phyloP scores from a whole-genome alignment of 2,888 invertebrate species.

The Ectobius pallidus region DNA sequence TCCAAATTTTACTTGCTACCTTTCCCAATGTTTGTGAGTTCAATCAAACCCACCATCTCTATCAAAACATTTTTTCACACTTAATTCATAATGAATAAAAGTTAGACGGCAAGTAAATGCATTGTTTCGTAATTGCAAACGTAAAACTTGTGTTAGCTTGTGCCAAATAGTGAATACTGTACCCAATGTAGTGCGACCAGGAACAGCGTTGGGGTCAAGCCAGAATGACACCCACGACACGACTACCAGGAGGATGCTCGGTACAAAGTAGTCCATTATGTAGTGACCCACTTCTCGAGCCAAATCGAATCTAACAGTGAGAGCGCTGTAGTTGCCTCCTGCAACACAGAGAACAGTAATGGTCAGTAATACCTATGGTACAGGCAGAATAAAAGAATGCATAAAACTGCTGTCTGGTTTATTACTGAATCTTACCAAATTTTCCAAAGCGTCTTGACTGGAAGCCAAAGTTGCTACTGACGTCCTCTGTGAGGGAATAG shows the following conservation, averaged over 20 bases:
- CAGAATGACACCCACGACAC: constrained; percentile 91
- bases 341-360: constrained; percentile 42
- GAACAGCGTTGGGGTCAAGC: constrained; percentile 85
- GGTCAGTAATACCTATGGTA: too few species aligned
- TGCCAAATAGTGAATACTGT: too few species aligned
- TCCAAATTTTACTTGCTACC: too few species aligned
- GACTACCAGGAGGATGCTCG: constrained; percentile 83
- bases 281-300: constrained; percentile 85
- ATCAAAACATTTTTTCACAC: too few species aligned
- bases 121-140: too few species aligned
- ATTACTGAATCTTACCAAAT: constrained; percentile 63
- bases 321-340: constrained; percentile 84
- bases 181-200: constrained; percentile 82
- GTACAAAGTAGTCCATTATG: constrained; percentile 86
- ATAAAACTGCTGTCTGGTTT: background rate
- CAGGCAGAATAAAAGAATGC: background rate
- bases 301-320: constrained; percentile 78
- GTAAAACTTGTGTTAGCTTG: too few species aligned
- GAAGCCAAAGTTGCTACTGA: constrained; percentile 33
- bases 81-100: too few species aligned
- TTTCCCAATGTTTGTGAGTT: too few species aligned
- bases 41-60: too few species aligned
- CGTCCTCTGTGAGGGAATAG: constrained; percentile 45
- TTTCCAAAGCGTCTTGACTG: constrained; percentile 62
- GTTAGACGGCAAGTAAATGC: too few species aligned